phyloP scores from a whole-genome alignment of 1,140 invertebrate genomes.

The Rhynchophorus ferrugineus region DNA sequence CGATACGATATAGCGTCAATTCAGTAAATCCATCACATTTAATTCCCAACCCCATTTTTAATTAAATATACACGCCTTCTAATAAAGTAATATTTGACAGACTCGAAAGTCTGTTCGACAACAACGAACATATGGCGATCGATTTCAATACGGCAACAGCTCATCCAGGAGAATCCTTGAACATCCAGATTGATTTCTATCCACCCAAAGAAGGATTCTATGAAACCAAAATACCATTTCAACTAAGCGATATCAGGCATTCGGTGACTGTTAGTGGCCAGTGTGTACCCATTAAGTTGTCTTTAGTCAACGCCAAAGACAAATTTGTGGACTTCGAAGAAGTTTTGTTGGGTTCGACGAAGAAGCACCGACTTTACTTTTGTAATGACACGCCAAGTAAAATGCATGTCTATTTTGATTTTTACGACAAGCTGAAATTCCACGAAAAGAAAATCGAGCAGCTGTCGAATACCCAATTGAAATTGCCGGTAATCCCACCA shows the following conservation, averaged over 20 bases:
- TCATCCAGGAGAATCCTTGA: conserved; percentile 22
- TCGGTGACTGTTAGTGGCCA: conserved; percentile 39
- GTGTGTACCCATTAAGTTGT: conserved; percentile 38
- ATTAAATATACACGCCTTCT: too few species aligned
- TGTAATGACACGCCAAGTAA: conserved; percentile 36
- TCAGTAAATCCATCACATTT: too few species aligned
- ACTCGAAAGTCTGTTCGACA: conserved; percentile 35
- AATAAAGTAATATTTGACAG: too few species aligned
- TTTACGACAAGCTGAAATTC: conserved; percentile 16
- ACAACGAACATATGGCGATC: conserved; percentile 34
- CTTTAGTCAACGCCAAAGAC: conserved; percentile 36
- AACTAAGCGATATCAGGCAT: conserved; percentile 34
- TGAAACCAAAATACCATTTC: conserved; percentile 33
- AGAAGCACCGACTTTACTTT: conserved; percentile 33
- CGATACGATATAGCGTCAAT: too few species aligned
- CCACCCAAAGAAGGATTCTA: conserved; percentile 36
- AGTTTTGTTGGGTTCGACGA: conserved; percentile 29
- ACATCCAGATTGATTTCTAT: conserved; percentile 39
- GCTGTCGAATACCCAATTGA: conserved; percentile 6
- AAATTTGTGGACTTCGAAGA: conserved; percentile 41
- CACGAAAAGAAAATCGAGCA: conserved; percentile 17
- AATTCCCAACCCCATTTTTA: too few species aligned
- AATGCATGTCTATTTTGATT: conserved; percentile 14
- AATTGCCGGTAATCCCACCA: conserved; percentile 12
- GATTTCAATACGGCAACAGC: conserved; percentile 30